Base-by-base conservation (phyloP, 1,140 invertebrate species). In the Wasmannia auropunctata region DNA sequence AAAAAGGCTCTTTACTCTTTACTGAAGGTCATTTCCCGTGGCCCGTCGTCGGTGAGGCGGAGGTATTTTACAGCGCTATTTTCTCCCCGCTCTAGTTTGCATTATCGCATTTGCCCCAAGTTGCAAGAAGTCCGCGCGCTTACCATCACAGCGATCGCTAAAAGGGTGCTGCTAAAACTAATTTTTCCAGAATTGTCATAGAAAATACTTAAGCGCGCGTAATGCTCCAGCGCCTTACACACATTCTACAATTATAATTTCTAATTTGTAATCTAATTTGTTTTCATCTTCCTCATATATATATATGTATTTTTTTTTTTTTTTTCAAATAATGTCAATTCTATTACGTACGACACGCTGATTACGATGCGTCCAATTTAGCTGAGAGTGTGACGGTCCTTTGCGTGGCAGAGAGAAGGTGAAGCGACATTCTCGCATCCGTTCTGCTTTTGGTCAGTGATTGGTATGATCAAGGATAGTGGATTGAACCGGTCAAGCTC, bases 1-100 rank as follows among this genome's bases (percentile, higher is more conserved):
- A 83, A 83, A 83, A 83, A 83, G 79, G 79, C 79, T 83, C 79
- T 83, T 83, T 83, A 74, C 51, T 83, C 79, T 70, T 83, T 74
- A 72, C 67, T 40, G 67, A 83, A 83, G 79, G 79, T 83, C 79
- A 74, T 83, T 83, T 72, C 28, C 46, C 67, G 51, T 25, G 67
- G 51, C 51, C 37, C 79, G 67, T 74, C 67, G 79, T 31, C 54
- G 67, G 51, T 60, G 79, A 72, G 65, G 51, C 65, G 79, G 22
- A 74, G 54, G 51, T 83, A 83, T 72, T 83, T 74, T 58, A 83
- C 51, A 40, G 67, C 51, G 67, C 79, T 72, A 74, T 83, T 83
- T 83, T 83, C 67, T 58, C 79, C 40, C n/a, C 67, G 67, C 51
- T 43, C 49, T 72, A 74, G 67, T 83, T 83, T 83, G 79, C 79